Conservation (phyloP, 2,888 invertebrate species). For the Andrena bucephala region DNA sequence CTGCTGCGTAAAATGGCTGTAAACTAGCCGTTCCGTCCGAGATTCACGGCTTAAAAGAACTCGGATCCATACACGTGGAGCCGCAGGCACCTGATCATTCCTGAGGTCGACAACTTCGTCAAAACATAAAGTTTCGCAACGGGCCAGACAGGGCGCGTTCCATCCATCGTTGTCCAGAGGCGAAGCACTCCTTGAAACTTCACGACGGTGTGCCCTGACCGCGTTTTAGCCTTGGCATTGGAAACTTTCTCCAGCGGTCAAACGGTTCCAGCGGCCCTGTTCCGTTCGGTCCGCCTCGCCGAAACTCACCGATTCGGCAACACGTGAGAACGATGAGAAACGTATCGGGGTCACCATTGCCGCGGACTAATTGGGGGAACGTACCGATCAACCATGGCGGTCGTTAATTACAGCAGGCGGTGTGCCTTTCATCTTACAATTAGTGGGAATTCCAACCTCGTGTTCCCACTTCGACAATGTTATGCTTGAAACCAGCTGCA, state of each 20-base stretch:
- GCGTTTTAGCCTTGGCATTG: constrained; percentile 81
- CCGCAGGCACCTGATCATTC: neutral
- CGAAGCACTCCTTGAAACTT: constrained; percentile 67
- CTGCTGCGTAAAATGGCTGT: too few relatives aligned
- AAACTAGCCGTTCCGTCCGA: too few relatives aligned
- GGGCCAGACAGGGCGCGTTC: constrained; percentile 22
- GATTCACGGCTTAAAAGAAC: too few relatives aligned
- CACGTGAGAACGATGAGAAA: constrained; percentile 37
- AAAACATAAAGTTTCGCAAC: neutral
- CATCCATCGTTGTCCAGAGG: constrained; percentile 38
- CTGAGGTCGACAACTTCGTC: neutral
- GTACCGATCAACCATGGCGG: constrained; percentile 46
- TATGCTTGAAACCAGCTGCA: too few relatives aligned
- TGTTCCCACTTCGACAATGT: neutral
- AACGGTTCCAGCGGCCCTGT: constrained; percentile 68
- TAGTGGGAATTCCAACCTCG: neutral
- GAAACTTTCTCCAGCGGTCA: constrained; percentile 79
- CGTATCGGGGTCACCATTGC: constrained; percentile 50
- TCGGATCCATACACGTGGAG: too few relatives aligned
- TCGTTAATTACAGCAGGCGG: constrained; percentile 45
- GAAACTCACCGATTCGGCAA: constrained; percentile 40
- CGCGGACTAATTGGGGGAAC: constrained; percentile 40
- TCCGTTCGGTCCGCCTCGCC: constrained; percentile 66
- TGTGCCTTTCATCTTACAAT: constrained; percentile 4
- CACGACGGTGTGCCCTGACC: constrained; percentile 73